Evolutionary conservation across 1,140 invertebrate genomes (phyloP).

Genomic region (Saccostrea echinata): DNA sequence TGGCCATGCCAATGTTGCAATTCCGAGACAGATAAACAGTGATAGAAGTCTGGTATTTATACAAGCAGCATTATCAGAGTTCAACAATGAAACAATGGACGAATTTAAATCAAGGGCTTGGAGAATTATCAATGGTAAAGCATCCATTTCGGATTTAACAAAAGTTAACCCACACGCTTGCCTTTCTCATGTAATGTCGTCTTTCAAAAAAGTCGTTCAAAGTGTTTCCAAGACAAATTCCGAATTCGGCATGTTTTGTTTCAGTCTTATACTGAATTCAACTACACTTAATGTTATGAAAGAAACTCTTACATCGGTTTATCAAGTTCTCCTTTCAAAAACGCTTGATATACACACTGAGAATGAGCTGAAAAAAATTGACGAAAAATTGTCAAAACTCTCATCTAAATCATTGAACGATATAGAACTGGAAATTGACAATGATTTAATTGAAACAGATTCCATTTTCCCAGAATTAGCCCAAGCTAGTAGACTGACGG

Average conservation of each 20-base stretch:
- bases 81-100: constrained; percentile 32
- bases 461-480: background rate
- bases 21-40: background rate
- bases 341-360: background rate
- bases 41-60: constrained; percentile 40
- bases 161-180: background rate
- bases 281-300: background rate
- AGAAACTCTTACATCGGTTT: background rate
- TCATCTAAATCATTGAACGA: background rate
- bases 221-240: constrained; percentile 15
- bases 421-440: background rate
- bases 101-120: constrained; percentile 12
- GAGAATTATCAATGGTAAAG: constrained; percentile 8
- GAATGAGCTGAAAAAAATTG: background rate
- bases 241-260: constrained; percentile 34
- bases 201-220: background rate
- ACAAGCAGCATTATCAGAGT: constrained; percentile 9
- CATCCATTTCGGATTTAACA: background rate
- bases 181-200: background rate
- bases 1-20: constrained; percentile 1
- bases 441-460: background rate
- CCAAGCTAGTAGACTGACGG: constrained; percentile 3
- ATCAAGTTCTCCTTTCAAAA: background rate
- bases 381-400: background rate
- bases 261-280: constrained; percentile 20